Base-by-base conservation (phyloP, 2,888 invertebrate species). In the Drosophila gaucha region DNA sequence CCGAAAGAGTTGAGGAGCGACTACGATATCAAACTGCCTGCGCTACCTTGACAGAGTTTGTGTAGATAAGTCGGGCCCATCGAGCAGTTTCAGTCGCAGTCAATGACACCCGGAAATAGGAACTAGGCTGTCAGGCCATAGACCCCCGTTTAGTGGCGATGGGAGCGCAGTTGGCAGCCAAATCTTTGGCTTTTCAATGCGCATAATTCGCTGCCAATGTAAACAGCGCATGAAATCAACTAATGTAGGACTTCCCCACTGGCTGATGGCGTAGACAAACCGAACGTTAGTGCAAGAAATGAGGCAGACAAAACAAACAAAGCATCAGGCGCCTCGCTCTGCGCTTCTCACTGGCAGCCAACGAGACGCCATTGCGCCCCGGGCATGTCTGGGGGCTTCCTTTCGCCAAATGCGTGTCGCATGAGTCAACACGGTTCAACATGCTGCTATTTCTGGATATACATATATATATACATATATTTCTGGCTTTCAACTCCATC, bases 181-280 rank as follows among this genome's bases (percentile, higher is more conserved):
- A 83, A 78, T 78, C 80, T 78, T 71, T 59, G 69, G 52, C 58
- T 63, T 75, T 74, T 70, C 83, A 85, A 82, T 83, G 86, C 82
- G 87, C 84, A 86, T 86, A 84, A 84, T 86, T 84, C 87, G 82
- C 80, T 84, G 87, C 68, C 85, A 84, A 78, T 85, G 84, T 84
- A 84, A 84, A 84, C 85, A 86, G 85, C 85, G 87, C 82, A 86
- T 86, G 78, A 85, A 85, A 85, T 86, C 85, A 84, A 85, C 84
- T 84, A 86, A 85, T 84, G 82, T 82, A 71, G 66, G 80, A 86
- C 67, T 84, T 74, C 63, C 63, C 73, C 84, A 20, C 46, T 31
- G 46, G n/a, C 46, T 41, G 28, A 57, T 63, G 50, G 56, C 50
- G 47, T 41, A 38, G 56, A 33, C 66, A 58, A 62, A 60, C 65